Evolutionary conservation across 2,113 vertebrate species (phyloP).

Genomic region (Pholis gunnellus): DNA sequence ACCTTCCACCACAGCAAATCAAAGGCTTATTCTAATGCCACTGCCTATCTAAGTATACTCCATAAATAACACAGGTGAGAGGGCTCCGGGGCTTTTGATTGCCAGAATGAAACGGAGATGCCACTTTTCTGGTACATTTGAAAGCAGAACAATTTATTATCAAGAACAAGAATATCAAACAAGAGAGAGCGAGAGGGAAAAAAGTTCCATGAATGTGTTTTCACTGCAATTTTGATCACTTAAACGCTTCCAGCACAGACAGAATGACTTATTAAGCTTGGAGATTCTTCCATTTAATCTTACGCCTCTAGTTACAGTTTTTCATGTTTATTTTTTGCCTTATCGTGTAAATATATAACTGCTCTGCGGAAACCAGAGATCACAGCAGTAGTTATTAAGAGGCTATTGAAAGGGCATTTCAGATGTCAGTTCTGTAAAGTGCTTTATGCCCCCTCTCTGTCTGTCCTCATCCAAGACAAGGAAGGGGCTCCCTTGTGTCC

Average conservation of each 20-base stretch:
- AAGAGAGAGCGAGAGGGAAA: conserved; percentile 52
- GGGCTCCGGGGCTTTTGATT: conserved; percentile 19
- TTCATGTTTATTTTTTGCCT: conserved; percentile 38
- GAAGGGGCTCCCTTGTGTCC: conserved; percentile 48
- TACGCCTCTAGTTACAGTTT: conserved; percentile 66
- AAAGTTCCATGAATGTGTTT: conserved; percentile 76
- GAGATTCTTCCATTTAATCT: conserved; percentile 62
- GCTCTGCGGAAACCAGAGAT: conserved; percentile 69
- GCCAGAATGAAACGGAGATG: conserved; percentile 25
- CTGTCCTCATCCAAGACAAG: conserved; percentile 37
- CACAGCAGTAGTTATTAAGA: conserved; percentile 62
- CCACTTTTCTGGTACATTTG: conserved; percentile 64
- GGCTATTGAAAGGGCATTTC: conserved; percentile 61
- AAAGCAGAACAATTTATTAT: conserved; percentile 87
- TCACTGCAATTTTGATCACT: conserved; percentile 67
- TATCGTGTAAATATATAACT: conserved; percentile 64
- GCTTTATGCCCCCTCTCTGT: conserved; percentile 57
- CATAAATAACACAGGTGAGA: conserved; percentile 51
- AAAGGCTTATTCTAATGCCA: conserved; percentile 68
- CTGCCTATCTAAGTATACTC: conserved; percentile 40
- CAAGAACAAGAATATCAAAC: conserved; percentile 88
- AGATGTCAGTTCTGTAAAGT: conserved; percentile 73
- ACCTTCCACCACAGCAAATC: conserved; percentile 69
- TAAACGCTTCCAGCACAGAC: conserved; percentile 72
- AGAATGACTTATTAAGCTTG: conserved; percentile 74